Conservation (phyloP, 2,113 vertebrate species). For the Taurulus bubalis region DNA sequence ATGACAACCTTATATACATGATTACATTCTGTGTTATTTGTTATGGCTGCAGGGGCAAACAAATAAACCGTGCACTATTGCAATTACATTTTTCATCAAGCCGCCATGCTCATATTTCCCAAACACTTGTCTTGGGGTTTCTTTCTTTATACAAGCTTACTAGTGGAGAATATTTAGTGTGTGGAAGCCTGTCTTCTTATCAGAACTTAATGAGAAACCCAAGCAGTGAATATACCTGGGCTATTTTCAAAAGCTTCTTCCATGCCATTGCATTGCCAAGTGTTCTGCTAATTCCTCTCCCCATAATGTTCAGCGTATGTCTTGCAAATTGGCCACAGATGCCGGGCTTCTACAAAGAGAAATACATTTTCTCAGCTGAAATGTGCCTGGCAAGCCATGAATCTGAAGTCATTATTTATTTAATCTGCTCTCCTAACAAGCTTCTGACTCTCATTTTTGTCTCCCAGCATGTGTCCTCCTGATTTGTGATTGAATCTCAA, state of each 20-base stretch:
- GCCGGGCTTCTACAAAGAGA: conserved; percentile 76
- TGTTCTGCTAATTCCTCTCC: conserved; percentile 79
- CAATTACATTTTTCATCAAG: conserved; percentile 80
- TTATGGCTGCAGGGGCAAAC: conserved; percentile 79
- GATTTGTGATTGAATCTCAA: conserved; percentile 82
- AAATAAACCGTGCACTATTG: conserved; percentile 77
- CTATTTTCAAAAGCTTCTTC: conserved; percentile 76
- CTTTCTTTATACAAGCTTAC: conserved; percentile 40
- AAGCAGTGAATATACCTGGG: conserved; percentile 74
- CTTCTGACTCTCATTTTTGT: conserved; percentile 83
- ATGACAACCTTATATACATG: conserved; percentile 81
- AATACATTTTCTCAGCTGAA: conserved; percentile 81
- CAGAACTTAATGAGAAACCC: conserved; percentile 74
- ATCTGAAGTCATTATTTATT: conserved; percentile 88
- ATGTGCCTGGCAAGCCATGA: conserved; percentile 78
- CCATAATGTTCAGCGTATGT: conserved; percentile 79
- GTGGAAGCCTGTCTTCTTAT: conserved; percentile 66
- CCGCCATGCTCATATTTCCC: conserved; percentile 67
- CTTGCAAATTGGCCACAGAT: conserved; percentile 84
- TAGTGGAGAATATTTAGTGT: conserved; percentile 55
- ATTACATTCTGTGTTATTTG: conserved; percentile 79
- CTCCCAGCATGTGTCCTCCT: conserved; percentile 80
- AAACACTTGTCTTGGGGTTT: conserved; percentile 70
- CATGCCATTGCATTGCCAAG: conserved; percentile 76
- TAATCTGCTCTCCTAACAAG: conserved; percentile 87